These are phyloP conservation scores for Odontamblyopus lacepedii DNA, from an alignment of 2,797 vertebrate genomes.

Conservation along the genomic window DNA sequence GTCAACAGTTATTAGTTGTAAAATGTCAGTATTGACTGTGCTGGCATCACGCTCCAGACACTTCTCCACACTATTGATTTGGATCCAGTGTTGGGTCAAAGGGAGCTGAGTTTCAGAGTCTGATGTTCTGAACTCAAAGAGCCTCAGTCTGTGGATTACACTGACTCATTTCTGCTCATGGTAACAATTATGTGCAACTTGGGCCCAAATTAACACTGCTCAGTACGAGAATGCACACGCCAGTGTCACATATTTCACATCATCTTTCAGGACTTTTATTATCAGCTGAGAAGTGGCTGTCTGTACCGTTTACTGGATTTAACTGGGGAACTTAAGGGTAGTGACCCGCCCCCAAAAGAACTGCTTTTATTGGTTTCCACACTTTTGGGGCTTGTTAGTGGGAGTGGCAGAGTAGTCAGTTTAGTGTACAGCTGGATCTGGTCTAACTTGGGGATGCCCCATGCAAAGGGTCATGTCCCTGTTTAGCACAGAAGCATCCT, in stretches of 20 bases:
- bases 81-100: slow-evolving; percentile 21
- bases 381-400: slow-evolving; percentile 15
- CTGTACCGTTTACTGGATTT: slow-evolving; percentile 7
- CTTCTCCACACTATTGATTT: slow-evolving; percentile 55
- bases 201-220: slow-evolving; percentile 47
- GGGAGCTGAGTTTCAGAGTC: slow-evolving; percentile 46
- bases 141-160: slow-evolving; percentile 33
- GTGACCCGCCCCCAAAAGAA: slow-evolving; percentile 1
- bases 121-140: slow-evolving; percentile 39
- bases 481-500: slow-evolving; percentile 30
- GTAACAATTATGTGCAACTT: slow-evolving; percentile 63
- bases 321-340: slow-evolving; percentile 21
- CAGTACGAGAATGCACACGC: slow-evolving; percentile 43
- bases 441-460: slow-evolving; percentile 37
- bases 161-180: slow-evolving; percentile 48
- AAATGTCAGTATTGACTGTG: no score
- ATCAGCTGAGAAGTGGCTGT: slow-evolving; percentile 15
- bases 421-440: slow-evolving; percentile 40
- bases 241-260: slow-evolving; percentile 50
- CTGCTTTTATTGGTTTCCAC: slow-evolving; percentile 18
- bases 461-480: slow-evolving; percentile 51
- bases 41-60: slow-evolving; percentile 37
- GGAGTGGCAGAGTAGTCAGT: slow-evolving; percentile 16
- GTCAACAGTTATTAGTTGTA: no score
- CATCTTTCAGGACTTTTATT: slow-evolving; percentile 41